Base-by-base conservation (phyloP, 64 coral and sea anemone species). In the Orbicella faveolata region DNA sequence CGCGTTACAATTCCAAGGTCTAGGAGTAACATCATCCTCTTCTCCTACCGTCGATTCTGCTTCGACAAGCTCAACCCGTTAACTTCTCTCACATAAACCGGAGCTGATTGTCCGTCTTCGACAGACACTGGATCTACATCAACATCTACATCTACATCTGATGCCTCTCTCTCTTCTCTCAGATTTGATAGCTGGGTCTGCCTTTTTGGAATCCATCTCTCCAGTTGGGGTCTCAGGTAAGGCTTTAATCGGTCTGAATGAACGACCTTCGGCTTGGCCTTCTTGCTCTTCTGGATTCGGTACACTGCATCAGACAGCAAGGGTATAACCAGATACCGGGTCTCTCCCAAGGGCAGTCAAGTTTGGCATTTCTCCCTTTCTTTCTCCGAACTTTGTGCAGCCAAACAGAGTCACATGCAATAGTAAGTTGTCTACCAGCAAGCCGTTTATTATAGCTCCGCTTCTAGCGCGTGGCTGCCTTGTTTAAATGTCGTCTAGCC, bases 401-500 rank as follows among this genome's bases (percentile, higher is more conserved):
- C 80, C 57, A 83, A 83, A 83, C 80, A 48, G 75, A 79, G 12
- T 89, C 88, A 19, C 59, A 30, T 30, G 30, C 88, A 61, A 79
- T 44, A 33, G 18, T 52, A 61, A 79, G 37, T 48, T 7, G 62
- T 8, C 57, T 78, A n/a, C 55, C 53, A 30, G 88, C 73, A 63
- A 89, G 75, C 10, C 66, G 33, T 23, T 89, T 89, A n/a, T 91
- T 80, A 36, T 84, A 91, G 13, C 84, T 91, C 52, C 89, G 53
- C 35, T 84, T 91, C 64, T 96, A 87, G 52, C 89, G 66, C 25
- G n/a, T 70, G 25, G 78, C 93, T 25, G 79, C 79, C 70, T 83
- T 61, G 34, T 88, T 77, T 26, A 84, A 75, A 17, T 83, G 79
- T n/a, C 34, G 26, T 51, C 69, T 68, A 12, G 54, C 80, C 34